Base-by-base conservation (phyloP, 2,888 invertebrate genomes). In the Prosapia bicincta region DNA sequence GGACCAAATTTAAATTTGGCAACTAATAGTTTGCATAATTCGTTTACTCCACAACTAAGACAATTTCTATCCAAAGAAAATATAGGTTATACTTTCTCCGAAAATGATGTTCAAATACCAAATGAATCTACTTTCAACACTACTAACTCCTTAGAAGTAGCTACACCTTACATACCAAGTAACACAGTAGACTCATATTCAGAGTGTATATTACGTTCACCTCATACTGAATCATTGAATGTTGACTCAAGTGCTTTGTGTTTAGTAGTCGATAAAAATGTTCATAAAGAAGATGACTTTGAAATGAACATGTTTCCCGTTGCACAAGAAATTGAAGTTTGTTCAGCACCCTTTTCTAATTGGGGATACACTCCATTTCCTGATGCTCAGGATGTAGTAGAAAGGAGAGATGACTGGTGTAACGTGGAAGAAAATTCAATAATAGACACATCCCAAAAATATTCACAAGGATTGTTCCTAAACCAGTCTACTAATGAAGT, bases 271-370 rank as follows among this genome's bases (percentile, higher is more conserved):
- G 54, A 54, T 54, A 54, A 54, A 54, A 54, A 20, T 54, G 20
- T 20, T 20, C n/a, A 54, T 20, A 54, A 54, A 54, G 54, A 54
- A 6, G 54, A 43, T 65, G 74, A 74, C 26, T 69, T 74, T 74
- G 74, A 69, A 68, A 32, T 72, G 30, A 67, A 72, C 24, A 26
- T 67, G 15, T 69, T 54, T n/a, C 20, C 69, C 28, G 69, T 74
- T 24, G 74, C 74, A 13, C 74, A 74, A 26, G 74, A 74, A 74
- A 20, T 74, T 30, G 74, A 74, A 74, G n/a, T 74, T n/a, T 74
- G 25, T 69, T 74, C 74, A 65, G 74, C 54, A 23, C 38, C 74
- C 15, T n/a, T n/a, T n/a, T 69, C 68, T 10, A 30, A 30, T 30
- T 30, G 30, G 30, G n/a, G n/a, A n/a, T n/a, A n/a, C n/a, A n/a